Base-by-base conservation (phyloP, 2,797 vertebrate species). In the Mus spretus region DNA sequence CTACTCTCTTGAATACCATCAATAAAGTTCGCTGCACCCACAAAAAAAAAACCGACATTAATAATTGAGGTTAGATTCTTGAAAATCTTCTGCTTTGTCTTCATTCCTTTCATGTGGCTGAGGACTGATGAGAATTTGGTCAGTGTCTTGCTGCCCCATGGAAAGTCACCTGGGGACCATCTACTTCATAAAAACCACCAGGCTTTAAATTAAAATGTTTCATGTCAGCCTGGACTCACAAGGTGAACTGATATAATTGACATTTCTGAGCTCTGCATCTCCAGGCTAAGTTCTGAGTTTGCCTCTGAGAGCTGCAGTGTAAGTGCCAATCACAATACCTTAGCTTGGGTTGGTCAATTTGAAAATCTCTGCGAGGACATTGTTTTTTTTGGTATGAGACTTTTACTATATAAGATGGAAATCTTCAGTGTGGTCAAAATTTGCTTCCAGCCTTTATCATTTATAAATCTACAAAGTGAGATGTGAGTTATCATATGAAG, bases 191-290 rank as follows among this genome's bases (percentile, higher is more conserved):
- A 77, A 90, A 90, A 59, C 44, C 93, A 84, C 87, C 93, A 90
- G 91, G 10, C 44, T 96, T 96, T 92, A 72, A 93, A 87, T 96
- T 67, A 93, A 96, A 95, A 92, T 92, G 40, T 92, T 95, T 96
- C n/a, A 55, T 40, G 85, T 92, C 88, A 93, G 86, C 40, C 59
- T 63, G 53, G 85, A 90, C 55, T 95, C 67, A 90, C 72, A 91
- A 1, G 2, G 88, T 92, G 87, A 91, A 37, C 65, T 93, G 65
- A 81, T 92, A 79, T 78, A 92, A 79, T 81, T 78, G 89, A 97
- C 78, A 96, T 95, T 95, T 97, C 57, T 90, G 74, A 94, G 55
- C 72, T 93, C 40, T 53, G 91, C 91, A 91, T 93, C 74, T 95
- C 65, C 47, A 94, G 91, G 92, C 95, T 92, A 96, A 93, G 47